Evolutionary conservation across 2,113 vertebrate species (phyloP).

Genomic region (Semicossyphus pulcher): DNA sequence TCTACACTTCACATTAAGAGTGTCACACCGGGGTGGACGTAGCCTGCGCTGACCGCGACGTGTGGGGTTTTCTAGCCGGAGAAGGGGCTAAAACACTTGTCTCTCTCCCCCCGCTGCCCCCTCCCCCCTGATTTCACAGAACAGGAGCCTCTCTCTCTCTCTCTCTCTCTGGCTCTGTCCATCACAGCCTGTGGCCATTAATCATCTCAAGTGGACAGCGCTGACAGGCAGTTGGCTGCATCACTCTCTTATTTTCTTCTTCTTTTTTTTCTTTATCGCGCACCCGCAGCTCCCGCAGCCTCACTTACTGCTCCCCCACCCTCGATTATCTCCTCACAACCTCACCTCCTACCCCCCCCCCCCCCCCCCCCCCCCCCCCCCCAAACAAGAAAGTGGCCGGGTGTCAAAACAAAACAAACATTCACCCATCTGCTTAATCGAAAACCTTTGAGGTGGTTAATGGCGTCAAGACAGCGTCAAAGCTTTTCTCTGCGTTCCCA

Average conservation of each 20-base stretch:
- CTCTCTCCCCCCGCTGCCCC: constrained; percentile 3
- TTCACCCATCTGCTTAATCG: constrained; percentile 70
- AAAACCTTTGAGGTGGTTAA: constrained; percentile 70
- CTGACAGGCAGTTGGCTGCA: constrained; percentile 79
- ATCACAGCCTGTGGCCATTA: constrained; percentile 76
- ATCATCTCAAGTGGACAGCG: constrained; percentile 79
- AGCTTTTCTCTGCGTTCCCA: constrained; percentile 40
- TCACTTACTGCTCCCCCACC: constrained; percentile 9
- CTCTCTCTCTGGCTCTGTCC: constrained; percentile 71
- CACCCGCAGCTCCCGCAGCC: constrained; percentile 44
- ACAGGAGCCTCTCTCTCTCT: constrained; percentile 67
- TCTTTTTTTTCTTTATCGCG: constrained; percentile 22
- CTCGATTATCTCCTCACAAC: constrained; percentile 3
- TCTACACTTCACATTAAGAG: constrained; percentile 43
- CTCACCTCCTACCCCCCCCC: constrained; percentile 25
- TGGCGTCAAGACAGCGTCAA: constrained; percentile 23
- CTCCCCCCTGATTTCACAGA: constrained; percentile 56
- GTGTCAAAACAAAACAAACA: constrained; percentile 75
- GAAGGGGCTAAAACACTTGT: constrained; percentile 63
- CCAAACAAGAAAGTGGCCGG: constrained; percentile 47
- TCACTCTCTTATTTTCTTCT: constrained; percentile 64
- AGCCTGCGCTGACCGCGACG: constrained; percentile 21
- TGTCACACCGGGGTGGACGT: constrained; percentile 47
- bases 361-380: constrained; percentile 24
- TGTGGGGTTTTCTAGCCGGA: constrained; percentile 55